A percentile compares a stretch with the other conserved stretches of the same genome.
Evolutionary conservation across 1,140 invertebrate species (phyloP).

Genomic region (Melipona quadrifasciata): DNA sequence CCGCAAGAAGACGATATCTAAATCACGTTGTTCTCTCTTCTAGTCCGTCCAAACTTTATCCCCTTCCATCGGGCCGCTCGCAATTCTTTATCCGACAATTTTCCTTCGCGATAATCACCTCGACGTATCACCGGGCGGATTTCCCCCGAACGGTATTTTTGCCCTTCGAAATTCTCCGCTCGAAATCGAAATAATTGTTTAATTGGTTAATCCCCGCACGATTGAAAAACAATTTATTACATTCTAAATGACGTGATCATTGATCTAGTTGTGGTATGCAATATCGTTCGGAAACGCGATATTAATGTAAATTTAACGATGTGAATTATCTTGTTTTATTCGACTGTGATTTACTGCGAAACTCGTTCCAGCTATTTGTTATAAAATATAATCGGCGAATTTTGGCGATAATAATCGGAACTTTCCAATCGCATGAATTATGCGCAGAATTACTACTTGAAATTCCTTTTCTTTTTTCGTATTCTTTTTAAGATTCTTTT

Average conservation of each 20-base stretch:
- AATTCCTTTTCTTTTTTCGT: background rate
- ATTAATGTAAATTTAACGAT: constrained; percentile 28
- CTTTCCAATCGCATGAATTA: background rate
- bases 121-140: background rate
- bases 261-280: constrained; percentile 21
- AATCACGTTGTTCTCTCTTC: constrained; percentile 74
- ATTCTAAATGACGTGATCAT: constrained; percentile 20
- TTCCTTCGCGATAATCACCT: constrained; percentile 25
- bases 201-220: constrained; percentile 2
- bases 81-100: constrained; percentile 50
- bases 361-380: constrained; percentile 4
- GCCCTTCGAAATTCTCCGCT: background rate
- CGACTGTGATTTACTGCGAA: constrained; percentile 16
- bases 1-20: constrained; percentile 76
- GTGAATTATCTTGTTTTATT: constrained; percentile 31
- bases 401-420: background rate
- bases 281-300: background rate
- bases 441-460: background rate
- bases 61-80: constrained; percentile 22
- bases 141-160: background rate
- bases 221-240: constrained; percentile 35
- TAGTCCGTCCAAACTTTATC: constrained; percentile 60
- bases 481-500: accelerated
- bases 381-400: constrained; percentile 5
- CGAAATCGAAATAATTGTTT: constrained; percentile 5